phyloP scores from a whole-genome alignment of 2,113 vertebrate genomes.

The Sialia sialis region DNA sequence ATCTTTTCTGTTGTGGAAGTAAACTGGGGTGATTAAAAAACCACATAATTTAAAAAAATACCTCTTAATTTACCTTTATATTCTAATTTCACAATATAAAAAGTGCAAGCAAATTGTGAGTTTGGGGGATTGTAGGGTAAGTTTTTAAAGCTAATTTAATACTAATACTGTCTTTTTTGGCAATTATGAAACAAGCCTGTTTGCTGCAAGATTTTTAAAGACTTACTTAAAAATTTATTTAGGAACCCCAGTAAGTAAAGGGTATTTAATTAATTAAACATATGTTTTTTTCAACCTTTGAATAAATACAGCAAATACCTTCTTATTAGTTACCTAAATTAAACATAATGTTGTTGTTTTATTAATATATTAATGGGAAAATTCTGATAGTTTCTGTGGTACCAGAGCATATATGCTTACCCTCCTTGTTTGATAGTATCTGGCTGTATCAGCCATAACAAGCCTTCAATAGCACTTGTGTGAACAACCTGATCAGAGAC shows the following conservation, averaged over 20 bases:
- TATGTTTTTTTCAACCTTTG: background rate
- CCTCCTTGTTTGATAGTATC: background rate
- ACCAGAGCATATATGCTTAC: background rate
- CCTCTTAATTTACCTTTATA: background rate
- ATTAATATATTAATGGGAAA: background rate
- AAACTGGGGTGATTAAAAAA: background rate
- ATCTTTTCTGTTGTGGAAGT: background rate
- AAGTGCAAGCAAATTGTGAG: background rate
- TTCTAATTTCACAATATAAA: background rate
- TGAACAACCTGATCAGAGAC: background rate
- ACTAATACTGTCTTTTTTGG: background rate
- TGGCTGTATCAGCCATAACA: background rate
- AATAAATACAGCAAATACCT: background rate
- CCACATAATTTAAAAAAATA: background rate
- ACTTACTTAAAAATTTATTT: background rate
- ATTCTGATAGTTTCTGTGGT: background rate
- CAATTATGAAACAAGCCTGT: background rate
- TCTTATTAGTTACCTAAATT: background rate
- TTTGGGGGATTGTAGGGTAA: background rate
- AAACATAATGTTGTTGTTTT: background rate
- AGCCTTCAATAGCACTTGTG: background rate
- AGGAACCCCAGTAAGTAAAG: background rate
- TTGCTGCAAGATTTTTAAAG: background rate
- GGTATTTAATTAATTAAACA: background rate
- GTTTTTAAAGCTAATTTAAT: background rate